A percentile compares a stretch with the other conserved stretches of the same genome.
Conservation (phyloP, 2,113 vertebrate species). For the Solea solea region DNA sequence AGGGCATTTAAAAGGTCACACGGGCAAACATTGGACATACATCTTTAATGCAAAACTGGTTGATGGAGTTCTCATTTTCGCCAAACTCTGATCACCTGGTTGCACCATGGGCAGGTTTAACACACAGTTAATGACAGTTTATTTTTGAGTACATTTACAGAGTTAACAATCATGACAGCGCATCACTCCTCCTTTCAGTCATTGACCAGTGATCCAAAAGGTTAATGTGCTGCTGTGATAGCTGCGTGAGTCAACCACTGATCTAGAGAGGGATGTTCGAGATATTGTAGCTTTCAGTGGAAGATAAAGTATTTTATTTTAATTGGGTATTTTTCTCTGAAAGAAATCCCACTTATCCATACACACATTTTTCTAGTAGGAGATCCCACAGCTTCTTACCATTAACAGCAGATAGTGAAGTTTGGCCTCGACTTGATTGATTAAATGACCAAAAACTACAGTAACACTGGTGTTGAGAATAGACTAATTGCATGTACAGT, state of each 20-base stretch:
- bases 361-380: too few relatives aligned
- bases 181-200: slow-evolving; percentile 85
- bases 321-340: slow-evolving; percentile 21
- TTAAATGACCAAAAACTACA: not conserved
- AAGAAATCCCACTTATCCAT: slow-evolving; percentile 7
- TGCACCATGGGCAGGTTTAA: slow-evolving; percentile 25
- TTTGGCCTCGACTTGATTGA: not conserved
- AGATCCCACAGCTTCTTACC: too few relatives aligned
- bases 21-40: slow-evolving; percentile 62
- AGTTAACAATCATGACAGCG: slow-evolving; percentile 85
- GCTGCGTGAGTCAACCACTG: slow-evolving; percentile 45
- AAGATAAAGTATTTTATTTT: slow-evolving; percentile 21
- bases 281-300: slow-evolving; percentile 27
- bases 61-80: slow-evolving; percentile 66
- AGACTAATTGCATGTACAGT: too few relatives aligned
- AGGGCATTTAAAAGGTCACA: slow-evolving; percentile 74
- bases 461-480: too few relatives aligned
- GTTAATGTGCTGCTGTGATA: slow-evolving; percentile 89
- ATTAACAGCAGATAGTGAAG: not conserved
- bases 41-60: slow-evolving; percentile 74
- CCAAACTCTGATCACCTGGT: slow-evolving; percentile 63
- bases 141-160: slow-evolving; percentile 83
- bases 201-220: slow-evolving; percentile 84
- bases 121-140: slow-evolving; percentile 38
- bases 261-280: slow-evolving; percentile 39